Evolutionary conservation across 1,140 invertebrate genomes (phyloP).

Genomic region (Drosophila kanapiae): DNA sequence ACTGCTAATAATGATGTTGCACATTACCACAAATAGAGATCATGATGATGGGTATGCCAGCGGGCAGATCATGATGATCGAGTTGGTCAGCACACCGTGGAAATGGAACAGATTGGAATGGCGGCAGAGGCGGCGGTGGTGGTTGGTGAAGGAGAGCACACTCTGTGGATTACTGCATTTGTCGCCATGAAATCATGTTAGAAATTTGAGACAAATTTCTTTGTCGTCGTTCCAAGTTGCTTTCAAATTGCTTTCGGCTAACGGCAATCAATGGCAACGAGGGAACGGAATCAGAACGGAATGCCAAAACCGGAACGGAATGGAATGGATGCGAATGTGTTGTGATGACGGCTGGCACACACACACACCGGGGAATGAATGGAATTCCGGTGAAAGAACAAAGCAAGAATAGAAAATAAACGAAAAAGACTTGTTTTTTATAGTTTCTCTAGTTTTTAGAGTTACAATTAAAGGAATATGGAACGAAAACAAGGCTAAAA

Average conservation of each 20-base stretch:
- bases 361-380: slow-evolving; percentile 3
- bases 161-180: slow-evolving; percentile 31
- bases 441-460: background rate
- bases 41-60: slow-evolving; percentile 3
- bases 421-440: too few relatives aligned
- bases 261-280: slow-evolving; percentile 37
- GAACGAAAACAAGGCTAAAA: background rate
- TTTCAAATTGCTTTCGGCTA: slow-evolving; percentile 59
- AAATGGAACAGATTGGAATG: slow-evolving; percentile 49
- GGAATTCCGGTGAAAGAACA: slow-evolving; percentile 14
- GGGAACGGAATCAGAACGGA: slow-evolving; percentile 46
- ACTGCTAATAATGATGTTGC: slow-evolving; percentile 24
- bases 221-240: slow-evolving; percentile 42
- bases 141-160: background rate
- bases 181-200: slow-evolving; percentile 54
- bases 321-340: slow-evolving; percentile 12
- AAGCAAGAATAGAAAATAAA: background rate
- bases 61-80: slow-evolving; percentile 12
- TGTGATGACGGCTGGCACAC: background rate
- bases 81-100: slow-evolving; percentile 49
- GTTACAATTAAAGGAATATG: background rate
- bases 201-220: slow-evolving; percentile 67
- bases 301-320: slow-evolving; percentile 40
- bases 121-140: background rate
- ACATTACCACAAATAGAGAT: slow-evolving; percentile 7